Evolutionary conservation across 2,888 invertebrate genomes (phyloP).

Genomic region (Andrena flavipes): DNA sequence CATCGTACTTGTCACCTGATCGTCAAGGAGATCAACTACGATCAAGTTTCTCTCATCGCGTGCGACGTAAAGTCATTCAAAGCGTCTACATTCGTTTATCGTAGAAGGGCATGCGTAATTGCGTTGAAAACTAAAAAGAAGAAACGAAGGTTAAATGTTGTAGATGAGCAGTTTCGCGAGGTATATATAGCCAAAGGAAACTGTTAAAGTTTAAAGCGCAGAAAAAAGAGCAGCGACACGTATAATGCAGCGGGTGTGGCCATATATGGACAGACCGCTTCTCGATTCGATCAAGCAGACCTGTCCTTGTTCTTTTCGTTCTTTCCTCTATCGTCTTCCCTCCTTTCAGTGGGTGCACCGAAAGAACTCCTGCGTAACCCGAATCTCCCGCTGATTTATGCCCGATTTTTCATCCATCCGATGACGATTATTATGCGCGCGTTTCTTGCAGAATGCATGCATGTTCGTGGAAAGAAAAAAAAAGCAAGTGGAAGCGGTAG

Average conservation of each 20-base stretch:
- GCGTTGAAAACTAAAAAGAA: neutral
- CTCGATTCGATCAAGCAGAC: conserved; percentile 66
- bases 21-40: conserved; percentile 4
- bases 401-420: no score
- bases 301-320: conserved; percentile 34
- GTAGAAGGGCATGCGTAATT: neutral
- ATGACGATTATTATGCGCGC: neutral
- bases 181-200: conserved; percentile 17
- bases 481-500: neutral
- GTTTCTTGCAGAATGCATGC: neutral
- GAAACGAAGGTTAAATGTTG: neutral
- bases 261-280: conserved; percentile 64
- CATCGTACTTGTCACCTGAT: neutral
- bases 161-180: neutral
- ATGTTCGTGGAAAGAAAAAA: neutral
- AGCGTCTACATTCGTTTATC: neutral
- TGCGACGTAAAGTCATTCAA: neutral
- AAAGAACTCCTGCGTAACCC: neutral
- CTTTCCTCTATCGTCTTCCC: conserved; percentile 10
- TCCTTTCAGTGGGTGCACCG: neutral
- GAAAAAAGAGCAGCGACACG: conserved; percentile 33
- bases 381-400: neutral
- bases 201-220: neutral
- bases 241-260: conserved; percentile 68
- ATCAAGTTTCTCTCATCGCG: neutral